These are phyloP conservation scores for Callyntrura guangdongensis DNA, from an alignment of 2,888 invertebrate species.

Conservation along the genomic window DNA sequence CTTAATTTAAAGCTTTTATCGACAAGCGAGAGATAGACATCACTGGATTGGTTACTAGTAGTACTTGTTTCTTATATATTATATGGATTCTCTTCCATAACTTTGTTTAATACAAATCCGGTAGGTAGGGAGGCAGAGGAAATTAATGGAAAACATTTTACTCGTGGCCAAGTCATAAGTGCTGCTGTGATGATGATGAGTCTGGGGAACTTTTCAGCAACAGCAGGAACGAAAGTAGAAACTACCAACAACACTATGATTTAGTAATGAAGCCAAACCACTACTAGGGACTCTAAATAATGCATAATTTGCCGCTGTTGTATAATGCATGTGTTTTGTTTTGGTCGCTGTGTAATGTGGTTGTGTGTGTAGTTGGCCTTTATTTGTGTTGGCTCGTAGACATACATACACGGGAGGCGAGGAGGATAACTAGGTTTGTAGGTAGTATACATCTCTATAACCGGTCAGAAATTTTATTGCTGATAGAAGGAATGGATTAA, in stretches of 20 bases:
- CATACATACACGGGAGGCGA: too few relatives aligned
- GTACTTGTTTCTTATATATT: neutral
- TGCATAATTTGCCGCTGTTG: neutral
- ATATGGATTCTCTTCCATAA: neutral
- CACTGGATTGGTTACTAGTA: neutral
- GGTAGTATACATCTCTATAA: neutral
- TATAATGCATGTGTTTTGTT: neutral
- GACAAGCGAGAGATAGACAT: constrained; percentile 23
- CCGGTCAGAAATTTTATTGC: neutral
- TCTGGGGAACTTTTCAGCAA: neutral
- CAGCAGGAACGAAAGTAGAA: neutral
- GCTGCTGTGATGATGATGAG: neutral
- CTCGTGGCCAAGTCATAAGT: neutral
- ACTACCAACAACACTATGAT: neutral
- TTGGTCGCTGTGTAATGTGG: neutral
- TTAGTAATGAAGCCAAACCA: neutral
- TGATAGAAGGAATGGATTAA: neutral
- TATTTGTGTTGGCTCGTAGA: too few relatives aligned
- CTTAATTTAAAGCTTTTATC: constrained; percentile 42
- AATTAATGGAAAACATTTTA: neutral
- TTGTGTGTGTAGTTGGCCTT: neutral
- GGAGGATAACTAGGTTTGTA: neutral
- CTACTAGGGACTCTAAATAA: neutral
- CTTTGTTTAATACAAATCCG: too few relatives aligned
- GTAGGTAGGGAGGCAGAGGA: neutral